Base-by-base conservation (phyloP, 2,797 vertebrate species). In the Lateolabrax maculatus region DNA sequence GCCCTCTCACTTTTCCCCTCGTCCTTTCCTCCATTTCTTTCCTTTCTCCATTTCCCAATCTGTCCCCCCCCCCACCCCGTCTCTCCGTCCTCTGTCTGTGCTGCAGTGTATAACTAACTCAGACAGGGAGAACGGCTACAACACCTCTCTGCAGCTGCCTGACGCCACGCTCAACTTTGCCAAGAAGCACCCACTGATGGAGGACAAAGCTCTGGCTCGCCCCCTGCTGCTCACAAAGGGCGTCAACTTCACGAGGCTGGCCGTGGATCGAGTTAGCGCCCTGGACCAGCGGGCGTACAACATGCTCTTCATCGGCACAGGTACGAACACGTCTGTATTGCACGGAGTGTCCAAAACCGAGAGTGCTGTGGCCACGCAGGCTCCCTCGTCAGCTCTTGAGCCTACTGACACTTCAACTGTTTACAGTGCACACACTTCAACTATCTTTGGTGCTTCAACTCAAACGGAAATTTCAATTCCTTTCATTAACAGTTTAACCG, bases 81-180 rank as follows among this genome's bases (percentile, higher is more conserved):
- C 55, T 48, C 60, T 82, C 73, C 19, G 0, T 44, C 67, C 63
- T 62, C 63, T 80, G 19, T 86, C 75, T 75, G 57, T 69, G 73
- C 70, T 77, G 52, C 91, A 99, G 98, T 99, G 98, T 87, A 98
- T 99, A 91, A 98, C 96, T 0, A 95, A 96, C 88, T 95, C 95
- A 84, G 97, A 98, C 91, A 94, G 97, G 2, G 96, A 93, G 57
- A 96, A 94, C 0, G 95, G 97, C 80, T 97, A 96, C 53, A 95
- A 93, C 95, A 99, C 95, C 80, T 98, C 98, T 0, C 92, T 99
- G 79, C 97, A 97, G 94, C 95, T 99, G 89, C 98, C 98, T 0
- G 98, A 99, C 84, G 96, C 96, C 85, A 99, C 96, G 0, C 96
- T 99, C 51, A 99, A 97, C 95, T 99, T 99, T n/a, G 97, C 97